Evolutionary conservation across 2,888 invertebrate genomes (phyloP).

Genomic region (Oegoconia quadripuncta): DNA sequence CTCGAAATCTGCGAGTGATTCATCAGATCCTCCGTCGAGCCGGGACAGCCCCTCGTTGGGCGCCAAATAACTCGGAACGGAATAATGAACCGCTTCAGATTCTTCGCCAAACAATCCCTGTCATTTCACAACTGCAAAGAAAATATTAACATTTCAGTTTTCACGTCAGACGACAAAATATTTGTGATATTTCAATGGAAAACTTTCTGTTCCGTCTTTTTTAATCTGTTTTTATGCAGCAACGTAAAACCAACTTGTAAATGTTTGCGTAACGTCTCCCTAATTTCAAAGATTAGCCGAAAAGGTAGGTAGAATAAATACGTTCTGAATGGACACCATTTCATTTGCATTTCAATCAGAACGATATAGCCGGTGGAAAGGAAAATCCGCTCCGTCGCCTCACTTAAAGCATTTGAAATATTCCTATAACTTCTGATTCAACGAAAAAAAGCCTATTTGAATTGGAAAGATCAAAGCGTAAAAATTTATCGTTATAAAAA

Average conservation of each 20-base stretch:
- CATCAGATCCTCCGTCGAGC: conserved; percentile 45
- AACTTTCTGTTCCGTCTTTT: neutral
- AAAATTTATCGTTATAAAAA: conserved; percentile 74
- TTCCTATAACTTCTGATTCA: conserved; percentile 76
- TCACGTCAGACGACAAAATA: conserved; percentile 8
- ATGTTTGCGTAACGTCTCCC: conserved; percentile 31
- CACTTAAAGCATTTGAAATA: conserved; percentile 76
- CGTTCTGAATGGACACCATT: conserved; percentile 68
- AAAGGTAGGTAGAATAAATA: conserved; percentile 66
- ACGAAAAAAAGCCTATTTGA: conserved; percentile 75
- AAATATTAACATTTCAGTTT: conserved; percentile 47
- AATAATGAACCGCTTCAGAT: conserved; percentile 61
- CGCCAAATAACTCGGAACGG: conserved; percentile 62
- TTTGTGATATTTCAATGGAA: neutral
- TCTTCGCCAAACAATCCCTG: conserved; percentile 55
- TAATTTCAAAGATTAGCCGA: conserved; percentile 58
- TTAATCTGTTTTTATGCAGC: conserved; percentile 2
- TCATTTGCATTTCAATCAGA: conserved; percentile 77
- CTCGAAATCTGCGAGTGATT: conserved; percentile 43
- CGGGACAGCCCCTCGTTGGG: conserved; percentile 51
- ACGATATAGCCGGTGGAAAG: conserved; percentile 72
- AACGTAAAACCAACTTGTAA: conserved; percentile 8
- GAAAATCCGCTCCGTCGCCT: conserved; percentile 74
- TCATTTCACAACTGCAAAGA: conserved; percentile 45
- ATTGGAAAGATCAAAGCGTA: conserved; percentile 77